These are phyloP conservation scores for Cettia cetti DNA, from an alignment of 2,113 vertebrate genomes.

Conservation along the genomic window DNA sequence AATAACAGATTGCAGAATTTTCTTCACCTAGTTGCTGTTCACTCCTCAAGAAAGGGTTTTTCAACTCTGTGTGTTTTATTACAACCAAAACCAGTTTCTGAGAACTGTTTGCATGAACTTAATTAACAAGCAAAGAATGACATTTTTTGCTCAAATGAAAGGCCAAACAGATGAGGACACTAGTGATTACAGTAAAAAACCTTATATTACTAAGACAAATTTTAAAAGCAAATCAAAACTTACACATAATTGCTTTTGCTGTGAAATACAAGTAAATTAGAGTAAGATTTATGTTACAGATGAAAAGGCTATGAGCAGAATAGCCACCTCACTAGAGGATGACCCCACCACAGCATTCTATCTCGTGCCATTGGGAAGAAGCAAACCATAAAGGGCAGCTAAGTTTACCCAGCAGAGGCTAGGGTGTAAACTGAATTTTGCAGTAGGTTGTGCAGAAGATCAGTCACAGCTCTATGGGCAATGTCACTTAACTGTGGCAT, in stretches of 20 bases:
- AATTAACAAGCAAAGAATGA: conserved; percentile 36
- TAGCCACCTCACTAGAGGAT: not conserved
- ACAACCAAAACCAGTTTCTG: not conserved
- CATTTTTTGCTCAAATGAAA: not conserved
- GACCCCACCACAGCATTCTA: not conserved
- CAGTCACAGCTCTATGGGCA: not conserved
- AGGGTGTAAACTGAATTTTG: not conserved
- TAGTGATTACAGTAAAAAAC: not conserved
- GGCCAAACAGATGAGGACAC: not conserved
- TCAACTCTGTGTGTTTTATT: not conserved
- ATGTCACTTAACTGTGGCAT: not conserved
- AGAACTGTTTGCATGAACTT: not conserved
- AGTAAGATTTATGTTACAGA: not conserved
- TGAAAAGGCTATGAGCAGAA: not conserved
- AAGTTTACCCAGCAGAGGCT: not conserved
- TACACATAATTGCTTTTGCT: not conserved
- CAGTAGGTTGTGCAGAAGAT: not conserved
- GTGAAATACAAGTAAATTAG: not conserved
- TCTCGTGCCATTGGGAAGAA: not conserved
- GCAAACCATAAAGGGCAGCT: not conserved
- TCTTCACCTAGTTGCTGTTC: not conserved
- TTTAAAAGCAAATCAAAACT: not conserved
- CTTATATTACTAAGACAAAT: not conserved
- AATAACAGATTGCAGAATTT: conserved; percentile 27
- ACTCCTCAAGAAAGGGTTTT: not conserved